Evolutionary conservation across 1,140 invertebrate genomes (phyloP), one percentile per base, ranked within the genome.

Genomic region (Drosophila navojoa): DNA sequence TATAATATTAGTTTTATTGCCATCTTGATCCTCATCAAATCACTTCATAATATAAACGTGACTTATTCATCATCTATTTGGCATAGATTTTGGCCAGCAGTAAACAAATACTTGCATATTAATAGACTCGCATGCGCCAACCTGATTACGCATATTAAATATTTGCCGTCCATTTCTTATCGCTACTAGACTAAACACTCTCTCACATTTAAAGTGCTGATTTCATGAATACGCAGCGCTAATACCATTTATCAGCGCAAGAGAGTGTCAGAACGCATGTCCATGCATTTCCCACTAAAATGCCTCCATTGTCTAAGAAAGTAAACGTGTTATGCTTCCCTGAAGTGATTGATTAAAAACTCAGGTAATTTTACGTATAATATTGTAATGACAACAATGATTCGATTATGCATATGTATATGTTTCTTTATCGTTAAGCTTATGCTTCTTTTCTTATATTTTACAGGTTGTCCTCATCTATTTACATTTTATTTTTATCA

Each of bases 151-250:
- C 0, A 2, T 11, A 19, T 6, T 42, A 2, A n/a, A n/a, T 32
- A 13, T 11, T 29, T 15, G 3, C 25, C 40, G 3, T 44, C n/a
- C 2, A 13, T 5, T 32, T 16, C 42, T 59, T 59, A 47, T 59
- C 57, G 42, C 19, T 15, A 3, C 38, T 22, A 57, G 53, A 40
- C 53, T 16, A 15, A 32, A 6, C 3, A 13, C 25, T 0, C n/a
- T 13, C 5, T 5, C 11, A n/a, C 7, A 25, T 19, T 22, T 6
- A 47, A 59, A 47, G 19, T 32, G 57, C 57, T 59, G 15, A 59
- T 29, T 19, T 45, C 57, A 59, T 16, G 57, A 59, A 59, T 47
- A 47, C 57, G 15, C 25, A 59, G 42, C 42, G 44, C 7, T 47
- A 32, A 59, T 59, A 10, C 38, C 0, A 57, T 42, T 57, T 16